These are phyloP conservation scores for Abscondita cerata DNA, from an alignment of 2,888 invertebrate species.

Conservation along the genomic window DNA sequence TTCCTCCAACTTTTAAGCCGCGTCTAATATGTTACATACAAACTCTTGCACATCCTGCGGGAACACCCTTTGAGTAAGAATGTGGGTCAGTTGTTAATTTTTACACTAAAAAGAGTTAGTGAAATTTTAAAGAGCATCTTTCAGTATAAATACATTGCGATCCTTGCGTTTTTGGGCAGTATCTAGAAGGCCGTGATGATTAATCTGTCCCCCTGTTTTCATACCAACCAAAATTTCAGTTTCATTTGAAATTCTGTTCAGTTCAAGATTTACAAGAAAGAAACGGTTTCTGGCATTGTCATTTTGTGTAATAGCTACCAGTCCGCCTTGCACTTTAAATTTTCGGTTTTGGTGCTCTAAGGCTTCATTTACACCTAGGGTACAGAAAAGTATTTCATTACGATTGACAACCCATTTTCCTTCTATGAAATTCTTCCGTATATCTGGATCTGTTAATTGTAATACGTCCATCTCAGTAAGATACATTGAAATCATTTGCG, in stretches of 20 bases:
- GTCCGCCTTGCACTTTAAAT: conserved; percentile 2
- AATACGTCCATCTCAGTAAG: conserved; percentile 8
- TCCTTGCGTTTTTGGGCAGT: conserved; percentile 12
- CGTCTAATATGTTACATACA: conserved; percentile 3
- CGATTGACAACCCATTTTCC: conserved; percentile 13
- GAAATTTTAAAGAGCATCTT: conserved; percentile 1
- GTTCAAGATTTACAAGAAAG: conserved; percentile 8
- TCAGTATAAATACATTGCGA: conserved; percentile 3
- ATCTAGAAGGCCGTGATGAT: conserved; percentile 7
- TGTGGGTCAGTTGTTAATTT: conserved; percentile 1
- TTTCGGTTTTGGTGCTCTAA: conserved; percentile 5
- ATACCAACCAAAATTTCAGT: conserved; percentile 5
- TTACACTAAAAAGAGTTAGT: conserved; percentile 1
- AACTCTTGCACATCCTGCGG: conserved; percentile 1
- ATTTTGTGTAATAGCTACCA: conserved; percentile 12
- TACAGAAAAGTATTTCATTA: conserved; percentile 1
- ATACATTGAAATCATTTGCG: conserved; percentile 2
- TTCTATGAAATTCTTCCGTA: conserved; percentile 6
- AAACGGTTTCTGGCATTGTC: conserved; percentile 7
- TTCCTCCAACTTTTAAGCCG: not conserved
- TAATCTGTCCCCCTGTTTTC: conserved; percentile 5
- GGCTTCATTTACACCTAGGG: conserved; percentile 12
- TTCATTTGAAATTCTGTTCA: conserved; percentile 9
- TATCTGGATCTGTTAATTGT: conserved; percentile 10
- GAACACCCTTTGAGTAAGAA: conserved; percentile 10